Base-by-base conservation (phyloP, 2,888 invertebrate species). In the Hanleya hanleyi region DNA sequence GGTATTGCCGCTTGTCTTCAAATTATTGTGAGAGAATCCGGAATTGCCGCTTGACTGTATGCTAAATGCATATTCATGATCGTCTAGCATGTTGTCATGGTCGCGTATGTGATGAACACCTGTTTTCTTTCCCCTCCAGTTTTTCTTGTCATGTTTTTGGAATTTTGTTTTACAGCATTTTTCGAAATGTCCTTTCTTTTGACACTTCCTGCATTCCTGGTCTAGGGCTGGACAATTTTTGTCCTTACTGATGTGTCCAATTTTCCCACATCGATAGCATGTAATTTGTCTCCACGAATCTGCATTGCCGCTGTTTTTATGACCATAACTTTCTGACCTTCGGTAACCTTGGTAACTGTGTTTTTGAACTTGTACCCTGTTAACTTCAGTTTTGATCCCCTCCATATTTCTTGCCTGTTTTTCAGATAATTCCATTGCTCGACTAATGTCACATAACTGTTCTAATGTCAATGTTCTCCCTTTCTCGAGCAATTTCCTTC, bases 401-500 rank as follows among this genome's bases (percentile, higher is more conserved):
- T 57, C 57, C 9, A 57, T 57, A 9, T 9, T 15, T 9, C 15
- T 15, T 12, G 57, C 57, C 29, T 57, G 57, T 57, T 26, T 57
- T 22, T 69, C 61, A 26, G 29, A 22, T 6, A 5, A 6, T 36
- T 69, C 69, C n/a, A 29, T 18, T 4, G 69, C 57, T 12, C 76
- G 67, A 18, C 77, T 75, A n/a, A 70, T 74, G 7, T 75, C 71
- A 22, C 37, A 18, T 15, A 77, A 26, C 36, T 69, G 18, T 9
- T 67, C 57, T 33, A 79, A 47, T 47, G 67, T 75, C 15, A 77
- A n/a, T 18, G 47, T 64, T 32, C 62, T 57, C 22, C 62, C 69
- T 38, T 68, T 68, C 51, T 77, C 77, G 12, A 77, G 49, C 12
- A 77, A 32, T 32, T 76, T 76, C 4, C 76, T 67, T 37, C 75